A percentile compares a stretch with the other conserved stretches of the same genome.
These are phyloP conservation scores for Stigmatopora argus DNA, from an alignment of 2,113 vertebrate species.

Conservation along the genomic window DNA sequence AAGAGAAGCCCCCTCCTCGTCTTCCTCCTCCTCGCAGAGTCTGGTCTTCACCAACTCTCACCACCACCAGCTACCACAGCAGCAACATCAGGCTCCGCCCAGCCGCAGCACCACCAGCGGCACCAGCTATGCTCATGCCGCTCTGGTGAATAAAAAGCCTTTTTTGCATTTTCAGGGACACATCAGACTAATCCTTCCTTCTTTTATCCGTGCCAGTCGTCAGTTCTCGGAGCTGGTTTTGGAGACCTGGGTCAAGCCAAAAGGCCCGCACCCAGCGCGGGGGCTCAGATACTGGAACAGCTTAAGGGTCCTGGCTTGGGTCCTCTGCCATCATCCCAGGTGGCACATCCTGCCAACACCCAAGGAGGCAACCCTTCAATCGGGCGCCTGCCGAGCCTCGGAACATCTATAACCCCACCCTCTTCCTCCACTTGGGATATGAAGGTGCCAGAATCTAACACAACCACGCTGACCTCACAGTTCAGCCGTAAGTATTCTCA, in stretches of 20 bases:
- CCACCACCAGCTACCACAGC: constrained; percentile 54
- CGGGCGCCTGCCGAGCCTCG: constrained; percentile 58
- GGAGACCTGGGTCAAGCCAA: constrained; percentile 79
- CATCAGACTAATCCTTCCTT: background rate
- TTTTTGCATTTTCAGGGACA: background rate
- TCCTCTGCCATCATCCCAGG: constrained; percentile 74
- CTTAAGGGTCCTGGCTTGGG: constrained; percentile 82
- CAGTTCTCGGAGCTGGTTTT: constrained; percentile 89
- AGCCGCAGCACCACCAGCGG: constrained; percentile 70
- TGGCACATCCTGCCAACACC: constrained; percentile 66
- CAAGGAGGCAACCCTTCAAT: constrained; percentile 65
- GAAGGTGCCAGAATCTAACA: constrained; percentile 73
- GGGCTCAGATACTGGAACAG: constrained; percentile 86
- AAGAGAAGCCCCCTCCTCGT: constrained; percentile 66
- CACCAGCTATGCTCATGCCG: constrained; percentile 81
- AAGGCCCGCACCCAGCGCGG: constrained; percentile 60
- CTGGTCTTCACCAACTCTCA: constrained; percentile 96
- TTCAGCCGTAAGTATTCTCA: constrained; percentile 80
- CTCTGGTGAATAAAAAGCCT: constrained; percentile 59
- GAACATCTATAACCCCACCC: constrained; percentile 50
- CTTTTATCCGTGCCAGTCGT: constrained; percentile 70
- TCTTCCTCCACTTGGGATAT: constrained; percentile 83
- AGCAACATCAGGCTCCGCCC: constrained; percentile 44
- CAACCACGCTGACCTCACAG: constrained; percentile 75
- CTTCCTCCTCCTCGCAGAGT: constrained; percentile 81